Conservation (phyloP, 2,888 invertebrate species). For the Podotricha telesiphe region DNA sequence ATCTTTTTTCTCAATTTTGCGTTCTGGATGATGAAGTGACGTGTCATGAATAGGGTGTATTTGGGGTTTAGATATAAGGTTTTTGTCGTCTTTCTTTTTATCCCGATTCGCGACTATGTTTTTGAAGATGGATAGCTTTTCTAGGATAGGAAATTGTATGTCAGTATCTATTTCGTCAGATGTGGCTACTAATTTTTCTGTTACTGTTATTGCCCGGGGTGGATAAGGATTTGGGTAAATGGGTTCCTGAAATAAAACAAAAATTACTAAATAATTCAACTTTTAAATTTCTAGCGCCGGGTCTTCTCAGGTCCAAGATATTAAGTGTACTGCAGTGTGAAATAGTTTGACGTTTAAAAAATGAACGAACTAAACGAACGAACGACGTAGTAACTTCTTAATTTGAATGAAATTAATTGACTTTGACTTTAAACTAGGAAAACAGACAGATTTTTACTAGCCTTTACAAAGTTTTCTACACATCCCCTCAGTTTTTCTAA, state of each 20-base stretch:
- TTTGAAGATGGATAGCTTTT: conserved; percentile 71
- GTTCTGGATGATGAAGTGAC: conserved; percentile 59
- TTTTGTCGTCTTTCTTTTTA: conserved; percentile 51
- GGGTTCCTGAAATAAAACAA: conserved; percentile 59
- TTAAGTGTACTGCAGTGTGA: too few species aligned
- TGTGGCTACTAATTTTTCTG: conserved; percentile 44
- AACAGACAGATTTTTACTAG: too few species aligned
- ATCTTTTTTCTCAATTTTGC: conserved; percentile 74
- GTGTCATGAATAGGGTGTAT: conserved; percentile 70
- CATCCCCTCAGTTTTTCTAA: too few species aligned
- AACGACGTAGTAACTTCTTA: too few species aligned
- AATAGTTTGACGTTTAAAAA: too few species aligned
- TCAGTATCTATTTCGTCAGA: conserved; percentile 57
- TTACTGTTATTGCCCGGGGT: conserved; percentile 45
- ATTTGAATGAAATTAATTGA: too few species aligned
- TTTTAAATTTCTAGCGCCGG: too few species aligned
- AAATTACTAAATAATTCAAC: too few species aligned
- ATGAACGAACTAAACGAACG: too few species aligned
- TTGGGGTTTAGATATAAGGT: conserved; percentile 63
- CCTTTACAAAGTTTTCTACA: too few species aligned
- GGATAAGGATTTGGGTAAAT: conserved; percentile 56
- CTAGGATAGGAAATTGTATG: conserved; percentile 58
- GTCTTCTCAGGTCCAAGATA: too few species aligned
- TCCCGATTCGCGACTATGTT: conserved; percentile 63
- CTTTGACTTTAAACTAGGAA: too few species aligned